Conservation (phyloP, 2,113 vertebrate genomes). For the Pogonocichla stellata region DNA sequence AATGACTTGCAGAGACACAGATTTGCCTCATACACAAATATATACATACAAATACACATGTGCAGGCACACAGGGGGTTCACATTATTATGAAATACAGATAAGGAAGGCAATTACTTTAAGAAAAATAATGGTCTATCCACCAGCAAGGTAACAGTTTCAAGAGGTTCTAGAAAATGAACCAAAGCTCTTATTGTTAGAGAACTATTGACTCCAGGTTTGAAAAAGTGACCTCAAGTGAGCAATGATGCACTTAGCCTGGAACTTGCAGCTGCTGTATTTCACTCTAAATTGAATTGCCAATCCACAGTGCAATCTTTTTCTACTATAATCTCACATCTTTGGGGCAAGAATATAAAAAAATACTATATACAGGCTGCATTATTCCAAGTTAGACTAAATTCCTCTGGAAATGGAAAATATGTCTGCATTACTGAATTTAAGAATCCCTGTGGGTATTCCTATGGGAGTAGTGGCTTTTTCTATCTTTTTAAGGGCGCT, state of each 20-base stretch:
- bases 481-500: background rate
- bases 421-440: background rate
- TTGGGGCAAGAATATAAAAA: conserved; percentile 1
- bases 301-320: conserved; percentile 28
- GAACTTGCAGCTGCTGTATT: conserved; percentile 39
- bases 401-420: conserved; percentile 13
- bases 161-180: conserved; percentile 41
- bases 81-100: background rate
- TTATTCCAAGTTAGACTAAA: background rate
- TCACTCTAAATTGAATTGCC: conserved; percentile 56
- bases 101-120: background rate
- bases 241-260: conserved; percentile 50
- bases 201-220: conserved; percentile 47
- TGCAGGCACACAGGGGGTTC: background rate
- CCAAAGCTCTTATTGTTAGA: conserved; percentile 20
- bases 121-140: conserved; percentile 1
- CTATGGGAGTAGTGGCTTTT: fast-evolving
- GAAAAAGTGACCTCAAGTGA: conserved; percentile 58
- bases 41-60: background rate
- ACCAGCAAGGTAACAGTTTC: background rate
- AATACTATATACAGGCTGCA: background rate
- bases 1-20: background rate
- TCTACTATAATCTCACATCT: conserved; percentile 15
- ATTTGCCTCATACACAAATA: background rate
- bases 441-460: background rate